These are phyloP conservation scores for Dolichomitus sp. DNA, from an alignment of 2,888 invertebrate genomes.

Conservation along the genomic window DNA sequence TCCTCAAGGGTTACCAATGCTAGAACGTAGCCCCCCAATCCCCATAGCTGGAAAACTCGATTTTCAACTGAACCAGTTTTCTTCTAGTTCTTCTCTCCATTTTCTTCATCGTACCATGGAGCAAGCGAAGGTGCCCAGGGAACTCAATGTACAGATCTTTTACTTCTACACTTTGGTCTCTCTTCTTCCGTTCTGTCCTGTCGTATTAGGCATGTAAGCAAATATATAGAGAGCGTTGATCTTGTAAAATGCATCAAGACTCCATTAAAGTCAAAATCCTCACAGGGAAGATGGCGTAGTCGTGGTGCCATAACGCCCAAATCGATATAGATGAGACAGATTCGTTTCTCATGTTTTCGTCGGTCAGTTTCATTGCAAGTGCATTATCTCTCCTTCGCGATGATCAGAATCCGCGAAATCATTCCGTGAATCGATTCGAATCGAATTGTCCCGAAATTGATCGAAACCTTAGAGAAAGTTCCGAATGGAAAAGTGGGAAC, in stretches of 20 bases:
- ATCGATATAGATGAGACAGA: conserved; percentile 11
- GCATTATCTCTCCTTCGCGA: neutral
- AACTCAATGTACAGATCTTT: conserved; percentile 12
- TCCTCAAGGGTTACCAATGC: conserved; percentile 66
- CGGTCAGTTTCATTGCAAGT: neutral
- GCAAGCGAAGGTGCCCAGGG: neutral
- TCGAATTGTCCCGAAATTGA: neutral
- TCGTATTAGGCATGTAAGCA: conserved; percentile 44
- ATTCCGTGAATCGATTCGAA: conserved; percentile 26
- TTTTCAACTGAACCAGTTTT: conserved; percentile 68
- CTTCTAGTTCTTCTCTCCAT: neutral
- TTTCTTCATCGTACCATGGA: conserved; percentile 10
- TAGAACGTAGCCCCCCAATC: conserved; percentile 49
- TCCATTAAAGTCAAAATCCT: conserved; percentile 49
- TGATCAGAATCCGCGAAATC: conserved; percentile 2
- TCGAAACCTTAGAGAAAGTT: conserved; percentile 2
- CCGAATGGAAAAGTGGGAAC: conserved; percentile 3
- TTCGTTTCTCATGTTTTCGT: neutral
- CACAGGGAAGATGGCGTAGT: neutral
- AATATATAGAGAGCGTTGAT: conserved; percentile 34
- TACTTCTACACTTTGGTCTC: conserved; percentile 3
- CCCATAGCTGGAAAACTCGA: conserved; percentile 69
- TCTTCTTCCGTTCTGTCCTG: conserved; percentile 19
- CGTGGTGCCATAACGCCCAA: neutral
- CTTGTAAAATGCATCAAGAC: conserved; percentile 29